A percentile compares a stretch with the other conserved stretches of the same genome.
Evolutionary conservation across 1,140 invertebrate species (phyloP).

Genomic region (Phocides pigmalion): DNA sequence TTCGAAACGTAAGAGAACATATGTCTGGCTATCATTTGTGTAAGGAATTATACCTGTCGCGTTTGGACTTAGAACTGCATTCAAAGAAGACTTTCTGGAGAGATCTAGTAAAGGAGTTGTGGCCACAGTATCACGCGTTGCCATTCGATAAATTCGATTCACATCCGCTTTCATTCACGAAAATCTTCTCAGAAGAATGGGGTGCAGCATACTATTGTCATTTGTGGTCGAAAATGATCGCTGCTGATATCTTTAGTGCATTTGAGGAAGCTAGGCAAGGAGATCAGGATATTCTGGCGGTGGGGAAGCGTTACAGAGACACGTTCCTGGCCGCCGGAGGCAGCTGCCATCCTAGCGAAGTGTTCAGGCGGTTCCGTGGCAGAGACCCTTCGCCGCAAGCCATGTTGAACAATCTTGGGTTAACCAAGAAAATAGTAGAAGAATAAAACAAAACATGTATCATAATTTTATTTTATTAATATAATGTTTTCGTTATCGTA

Average conservation of each 20-base stretch:
- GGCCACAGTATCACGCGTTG: constrained; percentile 91
- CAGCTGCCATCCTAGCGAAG: constrained; percentile 90
- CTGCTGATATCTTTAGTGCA: constrained; percentile 94
- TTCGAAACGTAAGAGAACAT: constrained; percentile 87
- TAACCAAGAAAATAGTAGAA: constrained; percentile 69
- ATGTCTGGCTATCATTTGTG: constrained; percentile 92
- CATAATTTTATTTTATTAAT: constrained; percentile 39
- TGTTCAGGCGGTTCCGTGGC: constrained; percentile 95
- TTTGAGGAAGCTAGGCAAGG: constrained; percentile 89
- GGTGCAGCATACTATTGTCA: constrained; percentile 90
- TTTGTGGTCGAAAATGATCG: constrained; percentile 93
- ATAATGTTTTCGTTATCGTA: constrained; percentile 31
- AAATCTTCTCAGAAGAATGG: constrained; percentile 89
- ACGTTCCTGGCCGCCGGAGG: constrained; percentile 95
- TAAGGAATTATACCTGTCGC: constrained; percentile 91
- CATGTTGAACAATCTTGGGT: constrained; percentile 87
- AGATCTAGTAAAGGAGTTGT: constrained; percentile 89
- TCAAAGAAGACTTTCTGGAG: constrained; percentile 91
- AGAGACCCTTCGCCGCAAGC: constrained; percentile 94
- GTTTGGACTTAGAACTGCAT: constrained; percentile 94
- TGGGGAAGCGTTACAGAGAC: constrained; percentile 90
- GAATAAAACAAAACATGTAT: constrained; percentile 49
- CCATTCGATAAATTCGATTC: constrained; percentile 90
- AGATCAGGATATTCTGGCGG: constrained; percentile 79
- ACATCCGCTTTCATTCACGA: constrained; percentile 91